Percentiles rank a stretch among this genome's conserved stretches.
These are phyloP conservation scores for Onthophagus taurus DNA, from an alignment of 1,140 invertebrate genomes.

Conservation along the genomic window DNA sequence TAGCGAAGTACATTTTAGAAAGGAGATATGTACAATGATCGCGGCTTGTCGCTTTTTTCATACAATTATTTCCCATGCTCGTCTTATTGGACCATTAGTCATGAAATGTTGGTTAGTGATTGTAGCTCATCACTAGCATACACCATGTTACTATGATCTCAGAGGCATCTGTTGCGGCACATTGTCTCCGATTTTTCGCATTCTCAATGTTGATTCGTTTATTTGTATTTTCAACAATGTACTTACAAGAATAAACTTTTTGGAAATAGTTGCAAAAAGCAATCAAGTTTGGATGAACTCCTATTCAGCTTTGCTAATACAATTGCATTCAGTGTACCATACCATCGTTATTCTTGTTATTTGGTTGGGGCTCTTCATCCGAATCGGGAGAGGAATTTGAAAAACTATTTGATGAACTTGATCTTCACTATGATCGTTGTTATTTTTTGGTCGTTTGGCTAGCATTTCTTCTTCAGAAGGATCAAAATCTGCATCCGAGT, in stretches of 20 bases:
- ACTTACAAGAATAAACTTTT: constrained; percentile 1
- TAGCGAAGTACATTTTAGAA: constrained; percentile 1
- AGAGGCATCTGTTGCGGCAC: too few relatives aligned
- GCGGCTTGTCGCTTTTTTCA: neutral
- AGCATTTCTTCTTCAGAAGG: neutral
- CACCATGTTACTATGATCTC: too few relatives aligned
- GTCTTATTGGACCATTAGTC: constrained; percentile 3
- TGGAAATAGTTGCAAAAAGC: too few relatives aligned
- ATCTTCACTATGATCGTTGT: neutral
- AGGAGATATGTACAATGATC: neutral
- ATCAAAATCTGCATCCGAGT: neutral
- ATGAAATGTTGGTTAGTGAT: neutral
- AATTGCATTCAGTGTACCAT: neutral
- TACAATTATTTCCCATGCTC: neutral
- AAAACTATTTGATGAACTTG: neutral
- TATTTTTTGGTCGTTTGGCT: too few relatives aligned
- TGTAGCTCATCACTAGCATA: constrained; percentile 1
- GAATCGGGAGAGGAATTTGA: too few relatives aligned
- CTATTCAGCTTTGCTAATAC: too few relatives aligned
- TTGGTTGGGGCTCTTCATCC: too few relatives aligned
- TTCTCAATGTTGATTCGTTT: too few relatives aligned
- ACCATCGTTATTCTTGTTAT: neutral
- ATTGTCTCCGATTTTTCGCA: too few relatives aligned
- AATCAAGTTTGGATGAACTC: too few relatives aligned
- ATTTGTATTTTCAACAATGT: too few relatives aligned